These are phyloP conservation scores for Cladorhizidae sp. DNA, from an alignment of 37 sponge, comb jelly and placozoan species.

Conservation along the genomic window DNA sequence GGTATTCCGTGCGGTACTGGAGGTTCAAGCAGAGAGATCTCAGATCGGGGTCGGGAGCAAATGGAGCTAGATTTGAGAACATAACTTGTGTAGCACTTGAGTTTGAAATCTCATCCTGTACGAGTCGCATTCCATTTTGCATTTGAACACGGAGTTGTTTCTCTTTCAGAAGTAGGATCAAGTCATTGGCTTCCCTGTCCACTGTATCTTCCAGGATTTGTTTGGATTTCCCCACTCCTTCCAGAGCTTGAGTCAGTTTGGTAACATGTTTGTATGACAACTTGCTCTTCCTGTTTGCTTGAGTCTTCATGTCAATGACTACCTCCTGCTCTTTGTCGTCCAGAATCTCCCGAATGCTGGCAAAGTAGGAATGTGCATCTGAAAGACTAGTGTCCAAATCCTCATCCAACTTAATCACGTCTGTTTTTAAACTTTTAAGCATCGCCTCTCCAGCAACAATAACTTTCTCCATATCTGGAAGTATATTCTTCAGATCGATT, in stretches of 20 bases:
- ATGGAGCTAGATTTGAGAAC: conserved; percentile 8
- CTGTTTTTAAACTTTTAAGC: not conserved
- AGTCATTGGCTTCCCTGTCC: not conserved
- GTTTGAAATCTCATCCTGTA: not conserved
- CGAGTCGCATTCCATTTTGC: not conserved
- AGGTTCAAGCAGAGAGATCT: not conserved
- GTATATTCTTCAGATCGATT: not conserved
- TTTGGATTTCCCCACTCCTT: not conserved
- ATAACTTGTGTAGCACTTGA: not conserved
- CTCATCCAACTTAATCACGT: not conserved
- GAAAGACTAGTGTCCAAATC: not conserved
- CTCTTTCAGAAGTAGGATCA: not conserved
- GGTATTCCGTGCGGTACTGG: not conserved
- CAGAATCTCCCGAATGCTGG: conserved; percentile 3
- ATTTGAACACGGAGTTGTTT: not conserved
- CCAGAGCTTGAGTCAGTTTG: not conserved
- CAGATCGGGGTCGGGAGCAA: not conserved
- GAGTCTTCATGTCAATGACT: not conserved
- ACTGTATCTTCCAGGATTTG: conserved; percentile 1
- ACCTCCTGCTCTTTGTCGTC: conserved; percentile 13
- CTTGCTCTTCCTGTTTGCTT: not conserved
- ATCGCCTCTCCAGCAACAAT: not conserved
- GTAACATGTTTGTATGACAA: not conserved
- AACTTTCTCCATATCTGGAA: not conserved
- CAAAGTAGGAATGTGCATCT: conserved; percentile 24